Evolutionary conservation across 2,888 invertebrate species (phyloP), one percentile per base, ranked within the genome.

Genomic region (Rhagophthalmus giganteus): DNA sequence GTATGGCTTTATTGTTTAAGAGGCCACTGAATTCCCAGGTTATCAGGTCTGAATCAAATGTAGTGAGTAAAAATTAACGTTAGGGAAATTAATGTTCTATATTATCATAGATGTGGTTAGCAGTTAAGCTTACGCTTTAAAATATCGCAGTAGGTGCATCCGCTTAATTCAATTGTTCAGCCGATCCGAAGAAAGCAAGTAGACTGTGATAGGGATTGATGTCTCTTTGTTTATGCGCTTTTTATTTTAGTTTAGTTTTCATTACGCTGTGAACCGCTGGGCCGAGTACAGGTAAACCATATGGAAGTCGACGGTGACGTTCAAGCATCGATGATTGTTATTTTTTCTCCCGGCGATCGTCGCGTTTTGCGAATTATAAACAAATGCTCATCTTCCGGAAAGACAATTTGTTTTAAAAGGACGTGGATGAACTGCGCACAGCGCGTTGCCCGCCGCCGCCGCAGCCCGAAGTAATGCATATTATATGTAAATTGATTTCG

Each of bases 401-500:
- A 51, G 44, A 37, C 51, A 31, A 52, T 52, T 46, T 46, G 54
- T 49, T 40, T 49, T 48, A 39, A 44, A 25, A 34, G 28, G 35
- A 42, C 40, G 49, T 38, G 35, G 37, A 11, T 50, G 44, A 35
- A 32, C 32, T 42, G 48, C 53, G 53, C 54, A 35, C 37, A 42
- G 40, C 40, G 37, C 30, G 45, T 33, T 41, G 44, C 38, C 46
- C 28, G 40, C 28, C 46, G n/a, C n/a, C n/a, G n/a, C n/a, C n/a
- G n/a, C n/a, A 42, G 40, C 31, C 31, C 45, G 40, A 55, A 52
- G 57, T 58, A 59, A 61, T 57, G 58, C 58, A 55, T 59, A 64
- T 65, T 67, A 61, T 65, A 68, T 68, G 68, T 59, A 65, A 68
- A 68, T 68, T 60, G 62, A 68, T 67, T 63, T 64, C 54, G 57